Evolutionary conservation across 2,113 vertebrate species (phyloP), one percentile per base, ranked within the genome.

Genomic region (Pelvicachromis taeniatus): DNA sequence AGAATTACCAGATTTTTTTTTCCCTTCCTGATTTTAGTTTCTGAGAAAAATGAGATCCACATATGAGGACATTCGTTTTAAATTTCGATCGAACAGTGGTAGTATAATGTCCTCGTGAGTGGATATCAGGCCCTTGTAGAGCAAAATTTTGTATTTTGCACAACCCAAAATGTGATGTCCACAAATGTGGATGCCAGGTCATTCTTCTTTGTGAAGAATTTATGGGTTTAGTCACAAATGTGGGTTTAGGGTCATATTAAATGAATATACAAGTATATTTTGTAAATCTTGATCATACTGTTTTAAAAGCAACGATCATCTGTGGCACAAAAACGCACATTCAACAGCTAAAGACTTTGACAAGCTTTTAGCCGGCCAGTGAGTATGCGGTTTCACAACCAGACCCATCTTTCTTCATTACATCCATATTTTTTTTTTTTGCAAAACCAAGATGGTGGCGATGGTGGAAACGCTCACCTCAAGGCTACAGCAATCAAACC

Each of bases 181-280:
- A n/a, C n/a, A n/a, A n/a, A n/a, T n/a, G n/a, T n/a, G n/a, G n/a
- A n/a, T n/a, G n/a, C n/a, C n/a, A n/a, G n/a, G n/a, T n/a, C n/a
- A n/a, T n/a, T n/a, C n/a, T n/a, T n/a, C n/a, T n/a, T 65, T 40
- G 12, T 3, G 33, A 40, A 1, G 61, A 40, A 21, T 2, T 21
- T 4, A 65, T 65, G 35, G 0, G 19, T n/a, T 65, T 1, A 7
- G 35, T 3, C 19, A 0, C 33, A 40, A 1, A 4, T 0, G n/a
- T n/a, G n/a, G n/a, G n/a, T n/a, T 0, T 19, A 21, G 33, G 58
- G 58, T 61, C 58, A 63, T 10, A 35, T 63, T 63, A 2, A 63
- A 63, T 61, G n/a, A 40, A 40, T 1, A 40, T 40, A 65, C 19
- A 40, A 35, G 19, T 65, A 2, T 40, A 14, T 21, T 40, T 65